Base-by-base conservation (phyloP, 2,888 invertebrate species). In the Ditula angustiorana region DNA sequence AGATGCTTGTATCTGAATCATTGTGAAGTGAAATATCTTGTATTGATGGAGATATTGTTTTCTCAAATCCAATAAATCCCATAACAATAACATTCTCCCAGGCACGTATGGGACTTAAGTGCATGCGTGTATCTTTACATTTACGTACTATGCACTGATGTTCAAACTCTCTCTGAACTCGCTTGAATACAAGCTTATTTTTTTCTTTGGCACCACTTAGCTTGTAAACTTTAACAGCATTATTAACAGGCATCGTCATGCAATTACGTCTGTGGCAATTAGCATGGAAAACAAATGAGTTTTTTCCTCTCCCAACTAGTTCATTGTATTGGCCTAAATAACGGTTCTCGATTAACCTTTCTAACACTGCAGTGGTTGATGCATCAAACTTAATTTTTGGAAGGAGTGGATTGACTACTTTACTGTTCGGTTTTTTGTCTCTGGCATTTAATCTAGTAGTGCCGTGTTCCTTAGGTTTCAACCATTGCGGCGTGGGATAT, bases 211-310 rank as follows among this genome's bases (percentile, higher is more conserved):
- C 16, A 1, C 11, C 2, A 16, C 7, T 21, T 8, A 56, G n/a
- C 23, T 49, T 62, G 49, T 49, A 56, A 1, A 62, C 49, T 56
- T 62, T 62, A 2, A 62, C 56, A 8, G 49, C 56, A 47, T 62
- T 41, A 16, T 37, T 7, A 28, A 28, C 10, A n/a, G 47, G 16
- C 16, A 16, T 33, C n/a, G 30, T 49, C 2, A 26, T 33, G 23
- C 53, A 53, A 24, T 24, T 37, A 11, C 30, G 5, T 10, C 21
- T 13, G 8, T 52, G 33, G 21, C 23, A n/a, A 21, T 10, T n/a
- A n/a, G 61, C 61, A 55, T 11, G 2, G 5, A 41, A 5, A 4
- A 56, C 62, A 23, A 56, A 2, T 8, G 62, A 62, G 21, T 62
- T 56, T 10, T 21, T 13, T 5, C 28, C 56, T 5, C 28, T 62